These are phyloP conservation scores for Propithecus deckenii DNA, from an alignment of 2,797 vertebrate genomes.

Conservation along the genomic window DNA sequence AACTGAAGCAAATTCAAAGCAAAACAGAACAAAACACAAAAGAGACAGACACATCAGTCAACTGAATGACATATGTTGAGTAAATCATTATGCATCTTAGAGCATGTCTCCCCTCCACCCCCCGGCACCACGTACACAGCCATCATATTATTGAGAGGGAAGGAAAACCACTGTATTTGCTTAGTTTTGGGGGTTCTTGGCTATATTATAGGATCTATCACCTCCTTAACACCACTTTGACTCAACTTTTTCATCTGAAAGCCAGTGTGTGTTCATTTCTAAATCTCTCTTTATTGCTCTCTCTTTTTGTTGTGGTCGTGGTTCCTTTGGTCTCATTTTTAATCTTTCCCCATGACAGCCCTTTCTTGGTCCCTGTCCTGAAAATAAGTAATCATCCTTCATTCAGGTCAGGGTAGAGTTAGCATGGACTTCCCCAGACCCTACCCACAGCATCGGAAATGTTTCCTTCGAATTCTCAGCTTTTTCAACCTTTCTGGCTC, in stretches of 20 bases:
- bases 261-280: conserved; percentile 50
- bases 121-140: neutral
- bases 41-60: neutral
- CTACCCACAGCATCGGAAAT: neutral
- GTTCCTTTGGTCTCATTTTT: conserved; percentile 67
- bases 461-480: neutral
- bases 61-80: neutral
- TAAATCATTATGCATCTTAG: neutral
- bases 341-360: neutral
- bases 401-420: conserved; percentile 36
- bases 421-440: conserved; percentile 50
- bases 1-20: neutral
- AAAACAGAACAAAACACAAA: neutral
- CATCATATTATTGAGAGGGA: neutral
- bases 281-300: conserved; percentile 36
- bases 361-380: conserved; percentile 56
- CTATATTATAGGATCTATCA: neutral
- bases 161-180: conserved; percentile 22
- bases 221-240: conserved; percentile 5
- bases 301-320: conserved; percentile 71
- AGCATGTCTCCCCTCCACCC: neutral
- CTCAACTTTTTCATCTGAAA: conserved; percentile 59
- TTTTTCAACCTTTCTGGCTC: neutral
- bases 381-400: conserved; percentile 35
- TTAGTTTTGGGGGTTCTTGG: conserved; percentile 32